Evolutionary conservation across 2,888 invertebrate genomes (phyloP), one percentile per base, ranked within the genome.

Genomic region (Campoplex capitator): DNA sequence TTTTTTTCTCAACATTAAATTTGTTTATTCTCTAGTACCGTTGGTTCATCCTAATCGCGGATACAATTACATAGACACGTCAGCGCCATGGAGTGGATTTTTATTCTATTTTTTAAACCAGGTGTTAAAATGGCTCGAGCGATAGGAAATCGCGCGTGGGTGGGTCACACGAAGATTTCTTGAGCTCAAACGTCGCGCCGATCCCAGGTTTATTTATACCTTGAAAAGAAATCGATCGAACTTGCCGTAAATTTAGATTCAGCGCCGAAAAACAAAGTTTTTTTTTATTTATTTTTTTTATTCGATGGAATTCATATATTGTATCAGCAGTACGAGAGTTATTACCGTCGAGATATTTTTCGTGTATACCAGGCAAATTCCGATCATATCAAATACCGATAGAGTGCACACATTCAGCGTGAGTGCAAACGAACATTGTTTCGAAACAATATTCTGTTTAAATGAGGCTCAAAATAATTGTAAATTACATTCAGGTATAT

Each of bases 101-200:
- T 75, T 71, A 35, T 81, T 67, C 38, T 62, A 51, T 38, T 76
- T 56, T 92, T 92, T 93, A 93, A 93, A 93, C 92, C 92, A 90
- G 91, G 92, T 92, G 92, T 93, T 92, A 93, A 67, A 67, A 77
- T 93, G 93, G 92, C 93, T 93, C 92, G 62, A 91, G 92, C 92
- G 93, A 93, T 93, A 93, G 93, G 91, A 92, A 91, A 91, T 92
- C 91, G 92, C 90, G 93, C 93, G 93, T 93, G 93, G 93, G 93
- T 92, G 92, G 92, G 92, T 90, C 89, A 77, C 71, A 82, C 89
- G 88, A 88, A 85, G 85, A 80, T 86, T 91, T 88, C 48, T 74
- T 54, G 78, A 70, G 28, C 62, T 42, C 58, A 68, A n/a, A 23
- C 45, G 62, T 45, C 62, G 38, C 48, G 54, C 32, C 58, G 56